Evolutionary conservation across 2,113 vertebrate species (phyloP).

Genomic region (Carlito syrichta): DNA sequence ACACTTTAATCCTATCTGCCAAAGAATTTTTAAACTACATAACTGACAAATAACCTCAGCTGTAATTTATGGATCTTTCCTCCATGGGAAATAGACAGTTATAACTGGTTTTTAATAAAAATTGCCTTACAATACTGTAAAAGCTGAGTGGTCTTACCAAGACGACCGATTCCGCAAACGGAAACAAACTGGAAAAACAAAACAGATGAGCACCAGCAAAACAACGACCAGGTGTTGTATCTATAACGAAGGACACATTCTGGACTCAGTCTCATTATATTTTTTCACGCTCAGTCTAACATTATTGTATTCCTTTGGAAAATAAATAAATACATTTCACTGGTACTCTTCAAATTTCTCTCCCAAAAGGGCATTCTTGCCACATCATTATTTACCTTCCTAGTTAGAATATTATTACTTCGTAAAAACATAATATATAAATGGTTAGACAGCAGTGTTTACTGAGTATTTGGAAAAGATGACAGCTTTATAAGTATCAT

Average conservation of each 20-base stretch:
- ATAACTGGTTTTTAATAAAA: conserved; percentile 37
- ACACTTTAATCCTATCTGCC: conserved; percentile 73
- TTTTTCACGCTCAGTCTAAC: neutral
- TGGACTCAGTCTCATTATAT: neutral
- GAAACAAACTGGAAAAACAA: neutral
- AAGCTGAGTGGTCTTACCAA: neutral
- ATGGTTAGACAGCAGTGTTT: neutral
- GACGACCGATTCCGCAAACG: neutral
- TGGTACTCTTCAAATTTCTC: neutral
- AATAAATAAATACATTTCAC: neutral
- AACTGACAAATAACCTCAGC: conserved; percentile 66
- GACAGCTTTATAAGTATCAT: neutral
- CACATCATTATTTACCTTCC: neutral
- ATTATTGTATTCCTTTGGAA: neutral
- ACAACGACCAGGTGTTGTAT: neutral
- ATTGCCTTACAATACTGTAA: neutral
- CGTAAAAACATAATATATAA: neutral
- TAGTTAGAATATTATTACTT: neutral
- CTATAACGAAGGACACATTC: neutral
- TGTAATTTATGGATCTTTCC: conserved; percentile 66
- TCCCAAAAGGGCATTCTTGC: neutral
- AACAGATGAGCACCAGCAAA: neutral
- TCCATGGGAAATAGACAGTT: conserved; percentile 45
- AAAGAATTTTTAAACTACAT: conserved; percentile 68
- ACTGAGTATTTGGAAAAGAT: neutral